Evolutionary conservation across 2,888 invertebrate species (phyloP).

Genomic region (Tanytarsus gracilentus): DNA sequence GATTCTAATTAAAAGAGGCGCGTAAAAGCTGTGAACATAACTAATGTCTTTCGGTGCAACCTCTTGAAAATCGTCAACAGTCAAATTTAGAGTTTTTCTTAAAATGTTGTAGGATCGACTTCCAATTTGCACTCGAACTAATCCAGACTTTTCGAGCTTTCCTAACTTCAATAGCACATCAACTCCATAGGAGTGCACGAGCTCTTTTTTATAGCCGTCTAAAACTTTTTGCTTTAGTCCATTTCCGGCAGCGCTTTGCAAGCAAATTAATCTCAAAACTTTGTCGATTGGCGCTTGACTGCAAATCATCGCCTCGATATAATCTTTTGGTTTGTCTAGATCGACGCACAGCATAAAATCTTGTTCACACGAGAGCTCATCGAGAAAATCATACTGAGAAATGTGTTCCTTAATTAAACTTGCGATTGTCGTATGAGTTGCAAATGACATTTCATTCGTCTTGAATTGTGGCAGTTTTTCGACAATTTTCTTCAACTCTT

Average conservation of each 20-base stretch:
- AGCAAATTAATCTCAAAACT: conserved; percentile 80
- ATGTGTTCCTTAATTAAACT: conserved; percentile 82
- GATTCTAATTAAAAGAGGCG: conserved; percentile 82
- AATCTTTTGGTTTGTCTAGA: conserved; percentile 77
- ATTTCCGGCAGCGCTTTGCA: conserved; percentile 86
- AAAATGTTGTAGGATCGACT: conserved; percentile 64
- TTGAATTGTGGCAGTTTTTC: conserved; percentile 79
- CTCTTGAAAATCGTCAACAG: conserved; percentile 82
- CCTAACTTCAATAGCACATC: conserved; percentile 70
- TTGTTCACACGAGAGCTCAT: conserved; percentile 75
- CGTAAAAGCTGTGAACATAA: conserved; percentile 88
- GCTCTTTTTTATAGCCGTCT: conserved; percentile 62
- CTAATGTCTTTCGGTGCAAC: conserved; percentile 76
- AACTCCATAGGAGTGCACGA: conserved; percentile 79
- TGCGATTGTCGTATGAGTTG: conserved; percentile 83
- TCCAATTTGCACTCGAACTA: conserved; percentile 66
- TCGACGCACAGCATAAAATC: conserved; percentile 88
- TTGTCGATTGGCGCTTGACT: conserved; percentile 71
- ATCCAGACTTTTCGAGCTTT: conserved; percentile 78
- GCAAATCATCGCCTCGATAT: conserved; percentile 88
- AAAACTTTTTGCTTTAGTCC: conserved; percentile 83
- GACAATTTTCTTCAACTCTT: conserved; percentile 90
- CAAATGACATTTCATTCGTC: conserved; percentile 76
- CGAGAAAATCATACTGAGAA: conserved; percentile 65
- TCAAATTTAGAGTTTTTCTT: conserved; percentile 72